Base-by-base conservation (phyloP, 2,797 vertebrate species). In the Meda fulgida region DNA sequence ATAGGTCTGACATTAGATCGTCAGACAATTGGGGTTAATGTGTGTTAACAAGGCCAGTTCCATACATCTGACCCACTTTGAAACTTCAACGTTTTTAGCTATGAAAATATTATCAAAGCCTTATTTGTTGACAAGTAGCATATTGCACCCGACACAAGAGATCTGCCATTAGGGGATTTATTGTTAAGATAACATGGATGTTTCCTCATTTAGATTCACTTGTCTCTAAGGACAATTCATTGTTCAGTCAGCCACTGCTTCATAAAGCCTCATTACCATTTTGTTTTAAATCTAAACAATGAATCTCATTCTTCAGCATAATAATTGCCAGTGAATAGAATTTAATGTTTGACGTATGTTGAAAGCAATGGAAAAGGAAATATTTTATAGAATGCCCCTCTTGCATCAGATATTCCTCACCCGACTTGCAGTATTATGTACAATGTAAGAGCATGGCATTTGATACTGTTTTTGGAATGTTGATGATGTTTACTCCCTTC, bases 11-110 rank as follows among this genome's bases (percentile, higher is more conserved):
- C 84, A 63, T 72, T 34, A 81, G 55, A 81, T 7, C 46, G 53
- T 46, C 58, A 80, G 80, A 85, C 38, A 63, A 73, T 31, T 58
- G 63, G 82, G 83, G 78, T 40, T 80, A 65, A 81, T 75, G 14
- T 46, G 29, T 51, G 48, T 80, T 36, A 51, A 69, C 10, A 53
- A 69, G 78, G 65, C 46, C 65, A 53, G 11, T 38, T 69, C 31
- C 46, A 80, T 38, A 69, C 21, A 53, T 53, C 53, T 69, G 53
- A 80, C 43, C 43, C 14, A 38, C 26, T 79, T 40, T 48, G 13
- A 77, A 36, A 43, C 19, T 19, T 77, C 10, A 31, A 40, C 1
- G 23, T 63, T 40, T 60, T 65, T 11, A 70, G 14, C 13, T 21
- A 4, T 70, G 46, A 70, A 38, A 71, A 21, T 40, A 40, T 58